phyloP scores from a whole-genome alignment of 2,888 invertebrate species.

The Stictocephala bisonia region DNA sequence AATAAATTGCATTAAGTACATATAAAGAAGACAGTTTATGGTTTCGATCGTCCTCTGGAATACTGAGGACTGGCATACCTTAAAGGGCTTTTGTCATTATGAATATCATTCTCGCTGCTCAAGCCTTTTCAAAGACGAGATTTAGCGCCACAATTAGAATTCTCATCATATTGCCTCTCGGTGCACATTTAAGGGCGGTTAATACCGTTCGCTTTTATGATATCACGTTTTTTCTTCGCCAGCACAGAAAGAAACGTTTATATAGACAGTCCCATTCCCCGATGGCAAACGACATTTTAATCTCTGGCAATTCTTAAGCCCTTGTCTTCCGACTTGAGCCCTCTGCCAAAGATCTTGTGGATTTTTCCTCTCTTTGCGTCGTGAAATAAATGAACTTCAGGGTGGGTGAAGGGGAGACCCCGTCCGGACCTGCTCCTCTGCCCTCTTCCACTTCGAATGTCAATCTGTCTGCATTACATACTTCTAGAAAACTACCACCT shows the following conservation, averaged over 20 bases:
- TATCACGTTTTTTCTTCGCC: constrained; percentile 18
- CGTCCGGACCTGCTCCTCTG: neutral
- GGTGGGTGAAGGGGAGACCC: constrained; percentile 6
- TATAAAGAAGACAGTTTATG: no score
- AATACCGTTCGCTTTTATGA: constrained; percentile 22
- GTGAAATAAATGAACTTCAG: constrained; percentile 44
- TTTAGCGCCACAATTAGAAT: no score
- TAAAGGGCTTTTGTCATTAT: no score
- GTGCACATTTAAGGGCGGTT: constrained; percentile 17
- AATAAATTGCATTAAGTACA: no score
- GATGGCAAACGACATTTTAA: constrained; percentile 48
- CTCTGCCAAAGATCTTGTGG: constrained; percentile 45
- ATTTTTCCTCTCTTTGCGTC: constrained; percentile 46
- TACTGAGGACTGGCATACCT: no score
- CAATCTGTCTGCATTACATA: no score
- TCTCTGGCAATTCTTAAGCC: constrained; percentile 48
- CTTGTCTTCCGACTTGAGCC: constrained; percentile 46
- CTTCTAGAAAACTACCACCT: no score
- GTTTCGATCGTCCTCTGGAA: no score
- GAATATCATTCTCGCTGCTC: no score
- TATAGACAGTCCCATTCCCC: constrained; percentile 13
- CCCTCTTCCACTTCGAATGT: constrained; percentile 6
- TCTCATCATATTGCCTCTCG: no score
- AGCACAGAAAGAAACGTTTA: constrained; percentile 41
- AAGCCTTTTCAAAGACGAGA: no score